Percentiles rank a stretch among this genome's conserved stretches.
These are phyloP conservation scores for Grantiella picta DNA, from an alignment of 2,113 vertebrate species.

Conservation along the genomic window DNA sequence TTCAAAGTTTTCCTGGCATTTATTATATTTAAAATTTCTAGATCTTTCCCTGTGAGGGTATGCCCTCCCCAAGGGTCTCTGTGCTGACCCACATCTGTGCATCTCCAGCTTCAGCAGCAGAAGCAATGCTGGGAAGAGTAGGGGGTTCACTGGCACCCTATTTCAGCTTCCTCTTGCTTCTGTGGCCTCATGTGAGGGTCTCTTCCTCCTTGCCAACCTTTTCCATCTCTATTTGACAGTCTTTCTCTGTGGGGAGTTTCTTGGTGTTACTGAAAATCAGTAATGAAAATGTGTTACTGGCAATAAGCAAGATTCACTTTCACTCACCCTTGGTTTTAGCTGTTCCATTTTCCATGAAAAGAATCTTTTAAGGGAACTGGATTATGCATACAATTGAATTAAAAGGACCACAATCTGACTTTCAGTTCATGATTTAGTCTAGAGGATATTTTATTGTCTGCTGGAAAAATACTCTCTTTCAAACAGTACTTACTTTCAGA, in stretches of 20 bases:
- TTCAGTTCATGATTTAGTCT: background rate
- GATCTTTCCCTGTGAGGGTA: background rate
- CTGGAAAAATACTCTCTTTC: background rate
- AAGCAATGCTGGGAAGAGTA: background rate
- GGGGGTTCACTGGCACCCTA: fast-evolving
- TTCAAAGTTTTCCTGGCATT: background rate
- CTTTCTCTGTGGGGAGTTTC: background rate
- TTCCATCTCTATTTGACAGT: background rate
- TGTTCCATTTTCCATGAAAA: background rate
- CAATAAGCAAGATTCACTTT: background rate
- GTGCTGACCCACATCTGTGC: fast-evolving
- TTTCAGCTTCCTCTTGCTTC: background rate
- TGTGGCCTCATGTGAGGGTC: fast-evolving
- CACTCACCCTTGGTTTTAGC: background rate
- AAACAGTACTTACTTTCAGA: background rate
- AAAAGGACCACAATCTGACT: background rate
- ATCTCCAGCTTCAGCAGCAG: background rate
- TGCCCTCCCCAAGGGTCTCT: background rate
- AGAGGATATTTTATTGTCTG: background rate
- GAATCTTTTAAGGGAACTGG: background rate
- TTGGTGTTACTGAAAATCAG: background rate
- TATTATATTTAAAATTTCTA: background rate
- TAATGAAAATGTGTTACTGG: background rate
- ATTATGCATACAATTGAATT: background rate
- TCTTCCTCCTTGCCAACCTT: background rate